Evolutionary conservation across 2,888 invertebrate species (phyloP).

Genomic region (Helicoverpa assulta): DNA sequence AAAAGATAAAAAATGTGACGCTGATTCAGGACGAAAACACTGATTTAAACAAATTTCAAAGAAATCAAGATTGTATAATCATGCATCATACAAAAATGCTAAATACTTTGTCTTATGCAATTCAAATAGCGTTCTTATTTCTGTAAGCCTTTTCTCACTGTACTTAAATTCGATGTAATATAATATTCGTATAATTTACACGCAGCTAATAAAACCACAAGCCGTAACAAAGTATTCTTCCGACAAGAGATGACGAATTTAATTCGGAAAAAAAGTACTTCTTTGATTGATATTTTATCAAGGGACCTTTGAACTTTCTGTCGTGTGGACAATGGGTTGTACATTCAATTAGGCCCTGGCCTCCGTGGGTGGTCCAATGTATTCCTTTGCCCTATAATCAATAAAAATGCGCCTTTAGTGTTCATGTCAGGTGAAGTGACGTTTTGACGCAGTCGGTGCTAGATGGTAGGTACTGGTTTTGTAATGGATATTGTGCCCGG

Average conservation of each 20-base stretch:
- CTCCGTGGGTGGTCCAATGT: conserved; percentile 79
- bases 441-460: conserved; percentile 69
- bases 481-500: conserved; percentile 57
- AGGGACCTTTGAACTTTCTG: conserved; percentile 79
- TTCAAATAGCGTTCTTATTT: not conserved
- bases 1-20: not conserved
- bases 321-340: conserved; percentile 75
- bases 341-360: conserved; percentile 77
- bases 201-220: conserved; percentile 32
- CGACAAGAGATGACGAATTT: conserved; percentile 69
- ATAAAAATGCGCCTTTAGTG: conserved; percentile 73
- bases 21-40: not conserved
- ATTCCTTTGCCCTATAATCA: conserved; percentile 77
- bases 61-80: not conserved
- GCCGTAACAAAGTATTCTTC: conserved; percentile 47
- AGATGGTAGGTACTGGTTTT: conserved; percentile 49
- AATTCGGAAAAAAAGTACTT: conserved; percentile 61
- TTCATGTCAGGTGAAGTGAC: conserved; percentile 72
- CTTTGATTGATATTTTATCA: conserved; percentile 80
- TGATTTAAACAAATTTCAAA: not conserved
- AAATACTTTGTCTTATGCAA: not conserved
- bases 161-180: conserved; percentile 38
- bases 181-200: conserved; percentile 34
- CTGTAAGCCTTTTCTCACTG: conserved; percentile 18
- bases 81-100: too few species aligned